Percentiles rank a stretch among this genome's conserved stretches.
Evolutionary conservation across 2,113 vertebrate genomes (phyloP).

Genomic region (Nothocercus nigrocapillus): DNA sequence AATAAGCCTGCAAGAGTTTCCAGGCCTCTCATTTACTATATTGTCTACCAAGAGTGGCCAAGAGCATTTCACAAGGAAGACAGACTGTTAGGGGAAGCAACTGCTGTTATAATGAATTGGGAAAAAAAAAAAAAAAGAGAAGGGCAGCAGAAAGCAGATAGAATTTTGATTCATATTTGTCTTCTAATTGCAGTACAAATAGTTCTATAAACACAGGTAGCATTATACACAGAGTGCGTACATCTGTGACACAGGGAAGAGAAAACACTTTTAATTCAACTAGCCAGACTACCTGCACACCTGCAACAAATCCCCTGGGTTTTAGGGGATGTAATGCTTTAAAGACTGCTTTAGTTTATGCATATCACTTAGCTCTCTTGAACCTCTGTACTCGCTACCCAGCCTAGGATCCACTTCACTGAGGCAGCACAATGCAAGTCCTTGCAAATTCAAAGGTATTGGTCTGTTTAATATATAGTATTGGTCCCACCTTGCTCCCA

Average conservation of each 20-base stretch:
- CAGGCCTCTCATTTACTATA: not conserved
- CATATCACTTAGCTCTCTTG: not conserved
- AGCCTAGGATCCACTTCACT: not conserved
- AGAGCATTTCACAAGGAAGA: not conserved
- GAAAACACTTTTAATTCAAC: not conserved
- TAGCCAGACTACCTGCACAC: not conserved
- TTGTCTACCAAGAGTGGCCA: not conserved
- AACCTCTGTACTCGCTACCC: no score
- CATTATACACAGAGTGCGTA: not conserved
- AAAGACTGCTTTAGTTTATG: not conserved
- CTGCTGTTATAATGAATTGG: not conserved
- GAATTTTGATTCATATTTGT: not conserved
- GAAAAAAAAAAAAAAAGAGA: not conserved
- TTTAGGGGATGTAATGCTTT: not conserved
- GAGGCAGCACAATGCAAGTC: not conserved
- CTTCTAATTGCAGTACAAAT: not conserved
- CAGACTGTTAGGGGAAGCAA: not conserved
- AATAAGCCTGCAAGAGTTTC: not conserved
- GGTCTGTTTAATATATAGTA: not conserved
- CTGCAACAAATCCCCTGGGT: no score
- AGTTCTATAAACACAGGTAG: not conserved
- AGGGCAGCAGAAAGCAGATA: not conserved
- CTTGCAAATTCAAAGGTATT: not conserved
- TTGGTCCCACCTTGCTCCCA: not conserved
- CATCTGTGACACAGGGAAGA: not conserved